phyloP scores from a whole-genome alignment of 64 coral and sea anemone species.

The Montipora efflorescens region DNA sequence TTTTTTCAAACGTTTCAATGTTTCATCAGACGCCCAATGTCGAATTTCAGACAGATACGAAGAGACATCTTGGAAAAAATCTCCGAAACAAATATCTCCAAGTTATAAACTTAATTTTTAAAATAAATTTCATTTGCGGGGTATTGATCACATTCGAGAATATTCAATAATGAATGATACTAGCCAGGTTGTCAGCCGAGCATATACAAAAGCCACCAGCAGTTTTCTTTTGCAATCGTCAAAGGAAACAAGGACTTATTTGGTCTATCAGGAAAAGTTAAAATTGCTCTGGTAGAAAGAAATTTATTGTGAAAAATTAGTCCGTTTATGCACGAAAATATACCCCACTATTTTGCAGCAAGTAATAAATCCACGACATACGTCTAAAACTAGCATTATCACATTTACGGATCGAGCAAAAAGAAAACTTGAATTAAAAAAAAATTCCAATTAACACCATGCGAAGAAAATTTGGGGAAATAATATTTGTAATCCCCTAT shows the following conservation, averaged over 20 bases:
- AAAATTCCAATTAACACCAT: conserved; percentile 12
- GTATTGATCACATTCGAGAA: neutral
- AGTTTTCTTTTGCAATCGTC: neutral
- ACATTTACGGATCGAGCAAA: neutral
- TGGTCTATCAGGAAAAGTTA: no score
- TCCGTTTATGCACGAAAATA: no score
- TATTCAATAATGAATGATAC: conserved; percentile 11
- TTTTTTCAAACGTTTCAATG: no score
- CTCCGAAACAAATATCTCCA: neutral
- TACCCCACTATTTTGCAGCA: no score
- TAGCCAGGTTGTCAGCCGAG: neutral
- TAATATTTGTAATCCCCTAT: neutral
- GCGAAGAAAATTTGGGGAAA: neutral
- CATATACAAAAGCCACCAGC: neutral
- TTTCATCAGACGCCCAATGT: neutral
- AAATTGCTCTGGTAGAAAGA: no score
- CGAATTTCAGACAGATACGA: neutral
- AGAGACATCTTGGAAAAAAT: neutral
- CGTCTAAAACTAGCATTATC: neutral
- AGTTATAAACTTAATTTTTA: neutral
- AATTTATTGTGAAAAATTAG: no score
- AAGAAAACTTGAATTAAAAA: neutral
- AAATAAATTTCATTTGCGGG: neutral
- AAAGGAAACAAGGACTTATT: neutral
- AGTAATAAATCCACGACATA: no score